A percentile compares a stretch with the other conserved stretches of the same genome.
Evolutionary conservation across 2,888 invertebrate species (phyloP).

Genomic region (Allolobophora icterica): DNA sequence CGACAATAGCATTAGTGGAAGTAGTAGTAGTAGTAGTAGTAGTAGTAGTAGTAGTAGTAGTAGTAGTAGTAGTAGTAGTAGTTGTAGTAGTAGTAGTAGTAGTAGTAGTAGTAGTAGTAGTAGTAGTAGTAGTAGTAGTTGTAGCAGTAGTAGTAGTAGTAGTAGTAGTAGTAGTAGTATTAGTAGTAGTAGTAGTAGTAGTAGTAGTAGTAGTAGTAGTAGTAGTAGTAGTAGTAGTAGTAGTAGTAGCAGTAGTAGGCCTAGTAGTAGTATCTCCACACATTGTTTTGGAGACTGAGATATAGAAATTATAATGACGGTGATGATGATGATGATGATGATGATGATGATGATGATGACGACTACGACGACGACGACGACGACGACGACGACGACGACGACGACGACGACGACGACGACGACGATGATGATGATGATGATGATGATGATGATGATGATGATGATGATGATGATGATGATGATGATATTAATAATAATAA

Average conservation of each 20-base stretch:
- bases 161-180: too few relatives aligned
- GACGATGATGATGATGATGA: background rate
- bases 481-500: background rate
- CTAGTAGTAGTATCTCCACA: too few relatives aligned
- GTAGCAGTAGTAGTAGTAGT: too few relatives aligned
- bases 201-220: constrained; percentile 36
- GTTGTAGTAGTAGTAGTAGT: constrained; percentile 36
- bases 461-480: background rate
- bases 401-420: background rate
- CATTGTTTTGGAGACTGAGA: too few relatives aligned
- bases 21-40: constrained; percentile 29
- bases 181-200: too few relatives aligned
- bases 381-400: too few relatives aligned
- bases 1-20: too few relatives aligned
- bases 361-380: too few relatives aligned
- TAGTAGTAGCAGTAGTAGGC: constrained; percentile 32
- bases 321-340: too few relatives aligned
- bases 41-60: constrained; percentile 33
- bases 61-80: constrained; percentile 36
- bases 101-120: constrained; percentile 37
- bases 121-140: too few relatives aligned
- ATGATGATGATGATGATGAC: too few relatives aligned
- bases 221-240: constrained; percentile 31
- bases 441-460: background rate
- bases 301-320: too few relatives aligned